These are phyloP conservation scores for Embiotoca jacksoni DNA, from an alignment of 2,113 vertebrate species.

Conservation along the genomic window DNA sequence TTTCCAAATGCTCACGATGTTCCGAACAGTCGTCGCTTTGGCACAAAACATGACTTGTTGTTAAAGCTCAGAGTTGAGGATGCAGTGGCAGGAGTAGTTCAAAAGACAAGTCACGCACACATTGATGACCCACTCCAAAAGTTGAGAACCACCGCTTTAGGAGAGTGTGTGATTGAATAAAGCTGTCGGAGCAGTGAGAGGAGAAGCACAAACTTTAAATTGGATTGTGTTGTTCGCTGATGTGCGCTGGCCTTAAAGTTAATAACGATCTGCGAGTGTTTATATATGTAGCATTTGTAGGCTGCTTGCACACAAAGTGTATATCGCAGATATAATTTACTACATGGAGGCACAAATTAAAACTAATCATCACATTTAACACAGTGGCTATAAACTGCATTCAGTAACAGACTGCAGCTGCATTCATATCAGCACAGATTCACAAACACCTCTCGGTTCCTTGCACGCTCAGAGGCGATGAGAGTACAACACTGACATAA, in stretches of 20 bases:
- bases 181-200: neutral
- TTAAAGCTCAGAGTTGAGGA: too few species aligned
- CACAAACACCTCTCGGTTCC: slow-evolving; percentile 16
- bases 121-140: too few species aligned
- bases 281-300: neutral
- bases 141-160: too few species aligned
- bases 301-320: neutral
- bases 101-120: too few species aligned
- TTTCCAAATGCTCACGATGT: too few species aligned
- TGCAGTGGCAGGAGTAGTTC: too few species aligned
- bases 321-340: slow-evolving; percentile 21
- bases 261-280: neutral
- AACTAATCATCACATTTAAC: slow-evolving; percentile 58
- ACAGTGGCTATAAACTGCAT: slow-evolving; percentile 19
- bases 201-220: neutral
- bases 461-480: slow-evolving; percentile 26
- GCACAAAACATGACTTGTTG: too few species aligned
- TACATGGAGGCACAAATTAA: slow-evolving; percentile 41
- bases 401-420: slow-evolving; percentile 39
- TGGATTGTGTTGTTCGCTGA: neutral
- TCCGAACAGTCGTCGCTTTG: too few species aligned
- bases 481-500: slow-evolving; percentile 45
- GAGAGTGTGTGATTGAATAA: neutral
- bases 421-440: slow-evolving; percentile 32
- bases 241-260: neutral